Base-by-base conservation (phyloP, 1,140 invertebrate species). In the Cydia strobilella region DNA sequence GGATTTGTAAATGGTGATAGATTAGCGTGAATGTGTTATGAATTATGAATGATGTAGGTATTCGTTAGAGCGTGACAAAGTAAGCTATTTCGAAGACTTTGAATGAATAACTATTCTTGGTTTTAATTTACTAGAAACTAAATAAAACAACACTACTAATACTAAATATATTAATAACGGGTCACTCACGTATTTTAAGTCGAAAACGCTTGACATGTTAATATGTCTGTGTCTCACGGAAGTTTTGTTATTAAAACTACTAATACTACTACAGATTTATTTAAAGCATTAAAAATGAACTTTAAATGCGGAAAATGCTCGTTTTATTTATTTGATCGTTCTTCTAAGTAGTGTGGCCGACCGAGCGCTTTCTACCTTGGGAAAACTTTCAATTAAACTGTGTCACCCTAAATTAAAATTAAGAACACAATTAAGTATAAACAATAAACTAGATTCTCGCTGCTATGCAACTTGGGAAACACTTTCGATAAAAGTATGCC, bases 31-130 rank as follows among this genome's bases (percentile, higher is more conserved):
- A 35, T 6, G 2, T 42, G 27, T 18, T 31, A 69, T 69, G 65
- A 69, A 69, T 69, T 31, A 69, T 69, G 65, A 69, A 69, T 69
- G 15, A 69, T 69, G 31, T 69, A 69, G 15, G 0, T 69, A 35
- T 39, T 42, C 31, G 65, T 42, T 69, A 69, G 65, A 69, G 65
- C 65, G 35, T 35, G 31, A 13, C 20, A 69, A 35, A 35, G 18
- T 59, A 7, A 12, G 54, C 12, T 20, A 59, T 59, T 59, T 59
- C 18, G 6, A 59, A 59, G 54, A 18, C 15, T 59, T 54, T 54
- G 1, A 59, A 23, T 59, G 9, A 23, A 59, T 20, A 59, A 23
- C 20, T 15, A 45, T 15, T 45, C 39, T 23, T 23, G 18, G 1
- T 20, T 59, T 18, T 9, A 59, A 9, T 51, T 51, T 4, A 51